Evolutionary conservation across 2,888 invertebrate species (phyloP).

Genomic region (Luperina nickerlii): DNA sequence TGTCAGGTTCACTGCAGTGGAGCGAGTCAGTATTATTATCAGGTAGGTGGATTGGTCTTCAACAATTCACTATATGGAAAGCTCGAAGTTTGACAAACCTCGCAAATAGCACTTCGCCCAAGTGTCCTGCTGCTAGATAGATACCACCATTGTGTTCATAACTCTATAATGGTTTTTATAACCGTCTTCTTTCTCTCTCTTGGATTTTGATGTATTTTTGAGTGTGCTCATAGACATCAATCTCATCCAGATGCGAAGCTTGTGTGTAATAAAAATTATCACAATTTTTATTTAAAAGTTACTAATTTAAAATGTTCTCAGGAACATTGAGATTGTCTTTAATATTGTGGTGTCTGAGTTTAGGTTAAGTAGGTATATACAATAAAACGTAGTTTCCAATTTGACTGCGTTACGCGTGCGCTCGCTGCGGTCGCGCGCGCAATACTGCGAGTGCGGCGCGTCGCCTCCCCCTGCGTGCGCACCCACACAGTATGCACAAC

Average conservation of each 20-base stretch:
- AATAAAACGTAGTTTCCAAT: too few relatives aligned
- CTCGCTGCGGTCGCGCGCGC: too few relatives aligned
- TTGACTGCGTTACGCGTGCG: too few relatives aligned
- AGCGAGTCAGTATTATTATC: slow-evolving; percentile 97
- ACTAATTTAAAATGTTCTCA: background rate
- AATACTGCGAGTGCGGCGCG: too few relatives aligned
- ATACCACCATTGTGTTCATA: background rate
- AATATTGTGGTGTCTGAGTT: too few relatives aligned
- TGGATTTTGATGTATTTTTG: background rate
- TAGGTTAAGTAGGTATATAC: too few relatives aligned
- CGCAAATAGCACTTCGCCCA: too few relatives aligned
- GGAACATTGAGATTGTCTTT: background rate
- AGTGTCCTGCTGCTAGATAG: background rate
- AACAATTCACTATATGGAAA: too few relatives aligned
- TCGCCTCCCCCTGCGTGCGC: too few relatives aligned
- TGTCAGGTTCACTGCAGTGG: slow-evolving; percentile 97
- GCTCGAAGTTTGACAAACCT: background rate
- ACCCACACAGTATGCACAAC: too few relatives aligned
- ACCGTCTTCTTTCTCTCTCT: background rate
- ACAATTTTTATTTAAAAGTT: background rate
- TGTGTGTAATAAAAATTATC: background rate
- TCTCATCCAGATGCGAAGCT: background rate
- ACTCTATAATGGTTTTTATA: background rate
- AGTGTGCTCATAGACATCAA: background rate
- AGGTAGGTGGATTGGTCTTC: slow-evolving; percentile 76